Evolutionary conservation across 2,113 vertebrate species (phyloP), one percentile per base, ranked within the genome.

Genomic region (Archocentrus centrarchus): DNA sequence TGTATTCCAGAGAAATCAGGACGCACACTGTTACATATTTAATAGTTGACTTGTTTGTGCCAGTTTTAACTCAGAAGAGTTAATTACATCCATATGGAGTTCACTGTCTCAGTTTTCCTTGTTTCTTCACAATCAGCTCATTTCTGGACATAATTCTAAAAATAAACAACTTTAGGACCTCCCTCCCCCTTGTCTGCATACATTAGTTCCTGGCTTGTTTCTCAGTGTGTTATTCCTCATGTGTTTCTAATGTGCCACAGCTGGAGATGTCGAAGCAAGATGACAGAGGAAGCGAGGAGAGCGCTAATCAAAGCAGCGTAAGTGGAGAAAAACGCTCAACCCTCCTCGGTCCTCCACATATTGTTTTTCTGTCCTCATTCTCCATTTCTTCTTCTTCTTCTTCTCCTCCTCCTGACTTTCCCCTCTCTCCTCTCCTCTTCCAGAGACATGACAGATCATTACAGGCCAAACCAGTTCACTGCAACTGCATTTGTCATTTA

Each of bases 301-400:
- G 59, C 78, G 87, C 96, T 82, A 93, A 95, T 90, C 95, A 96
- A 87, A 86, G 95, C 63, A 96, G 80, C 35, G 95, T 97, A 95
- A 97, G 96, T 96, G 77, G 47, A 2, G 63, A 59, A 81, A 81
- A 82, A 32, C 58, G 17, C 61, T 60, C 22, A 79, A 39, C 70
- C 79, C 30, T 64, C 35, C 22, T 62, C 24, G 3, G 35, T 39
- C 35, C 27, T 87, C 76, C 75, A 41, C n/a, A 70, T 82, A 62
- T 59, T 78, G 63, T 76, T 77, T 39, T 77, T 85, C 22, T 81
- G 58, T 81, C 75, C 79, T 89, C 78, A 27, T 64, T 63, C 47
- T 70, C 44, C 47, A 41, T 73, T 73, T 64, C 37, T 39, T n/a
- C 13, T 44, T 55, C 77, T 44, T 55, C 77, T 50, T 24, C 62